Conservation (phyloP, 2,113 vertebrate genomes). For the Piaya cayana region DNA sequence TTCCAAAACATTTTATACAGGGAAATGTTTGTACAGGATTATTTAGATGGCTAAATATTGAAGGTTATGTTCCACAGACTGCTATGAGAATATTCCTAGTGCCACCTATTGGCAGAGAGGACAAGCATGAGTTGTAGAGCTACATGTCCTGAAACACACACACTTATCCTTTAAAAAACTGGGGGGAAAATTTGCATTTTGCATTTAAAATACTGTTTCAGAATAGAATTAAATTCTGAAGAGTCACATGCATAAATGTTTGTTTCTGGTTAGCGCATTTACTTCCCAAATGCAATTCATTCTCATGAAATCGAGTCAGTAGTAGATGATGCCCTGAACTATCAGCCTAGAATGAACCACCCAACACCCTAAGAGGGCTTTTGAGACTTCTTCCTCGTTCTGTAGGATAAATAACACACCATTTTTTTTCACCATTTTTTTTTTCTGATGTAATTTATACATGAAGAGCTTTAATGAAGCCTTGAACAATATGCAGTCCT, state of each 20-base stretch:
- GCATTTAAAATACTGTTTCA: neutral
- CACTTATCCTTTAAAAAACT: neutral
- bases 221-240: neutral
- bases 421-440: neutral
- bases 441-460: neutral
- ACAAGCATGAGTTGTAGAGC: neutral
- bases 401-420: neutral
- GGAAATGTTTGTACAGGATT: neutral
- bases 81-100: constrained; percentile 44
- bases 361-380: neutral
- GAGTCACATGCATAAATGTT: neutral
- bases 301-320: accelerated
- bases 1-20: neutral
- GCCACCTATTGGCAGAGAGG: constrained; percentile 46
- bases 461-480: neutral
- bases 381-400: neutral
- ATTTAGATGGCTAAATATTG: neutral
- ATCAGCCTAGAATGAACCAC: neutral
- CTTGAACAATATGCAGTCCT: neutral
- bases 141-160: neutral
- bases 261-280: neutral
- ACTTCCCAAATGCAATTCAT: neutral
- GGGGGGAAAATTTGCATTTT: neutral
- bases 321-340: neutral
- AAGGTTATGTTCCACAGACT: neutral